These are phyloP conservation scores for Hydractinia echinata DNA, from an alignment of 30 jellyfish, hydroid and myxozoan species.

Conservation along the genomic window DNA sequence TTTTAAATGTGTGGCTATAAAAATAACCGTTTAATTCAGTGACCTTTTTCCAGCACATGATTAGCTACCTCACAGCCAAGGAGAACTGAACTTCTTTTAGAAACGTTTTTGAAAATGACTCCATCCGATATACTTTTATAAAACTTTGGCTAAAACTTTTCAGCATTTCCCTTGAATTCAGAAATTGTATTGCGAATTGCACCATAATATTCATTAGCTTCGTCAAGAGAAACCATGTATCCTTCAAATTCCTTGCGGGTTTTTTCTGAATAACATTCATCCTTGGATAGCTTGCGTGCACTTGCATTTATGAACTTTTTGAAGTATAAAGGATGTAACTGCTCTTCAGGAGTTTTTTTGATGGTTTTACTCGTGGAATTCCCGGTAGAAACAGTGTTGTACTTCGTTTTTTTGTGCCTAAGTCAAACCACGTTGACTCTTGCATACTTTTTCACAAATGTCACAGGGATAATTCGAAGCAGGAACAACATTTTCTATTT, in stretches of 20 bases:
- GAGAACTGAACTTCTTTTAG: slow-evolving; percentile 40
- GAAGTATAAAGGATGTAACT: slow-evolving; percentile 45
- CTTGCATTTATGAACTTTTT: slow-evolving; percentile 18
- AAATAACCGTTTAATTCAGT: too few relatives aligned
- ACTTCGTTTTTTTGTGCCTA: too few relatives aligned
- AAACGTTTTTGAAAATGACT: slow-evolving; percentile 34
- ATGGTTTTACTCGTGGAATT: too few relatives aligned
- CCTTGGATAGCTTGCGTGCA: slow-evolving; percentile 36
- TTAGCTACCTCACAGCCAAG: slow-evolving; percentile 57
- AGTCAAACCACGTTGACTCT: slow-evolving; percentile 14
- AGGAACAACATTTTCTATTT: neutral
- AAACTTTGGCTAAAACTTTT: slow-evolving; percentile 44
- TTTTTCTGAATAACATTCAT: slow-evolving; percentile 55
- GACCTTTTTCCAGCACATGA: too few relatives aligned
- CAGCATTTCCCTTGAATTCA: slow-evolving; percentile 40
- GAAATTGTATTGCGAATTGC: slow-evolving; percentile 34
- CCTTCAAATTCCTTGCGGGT: slow-evolving; percentile 34
- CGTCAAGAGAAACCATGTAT: slow-evolving; percentile 27
- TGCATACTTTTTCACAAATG: neutral
- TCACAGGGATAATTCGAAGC: too few relatives aligned
- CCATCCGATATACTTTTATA: too few relatives aligned
- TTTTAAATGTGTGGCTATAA: too few relatives aligned
- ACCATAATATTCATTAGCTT: slow-evolving; percentile 35
- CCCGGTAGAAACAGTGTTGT: too few relatives aligned
- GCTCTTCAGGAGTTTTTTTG: slow-evolving; percentile 26